Percentiles rank a stretch among this genome's conserved stretches.
Evolutionary conservation across 2,888 invertebrate species (phyloP).

Genomic region (Xylota segnis): DNA sequence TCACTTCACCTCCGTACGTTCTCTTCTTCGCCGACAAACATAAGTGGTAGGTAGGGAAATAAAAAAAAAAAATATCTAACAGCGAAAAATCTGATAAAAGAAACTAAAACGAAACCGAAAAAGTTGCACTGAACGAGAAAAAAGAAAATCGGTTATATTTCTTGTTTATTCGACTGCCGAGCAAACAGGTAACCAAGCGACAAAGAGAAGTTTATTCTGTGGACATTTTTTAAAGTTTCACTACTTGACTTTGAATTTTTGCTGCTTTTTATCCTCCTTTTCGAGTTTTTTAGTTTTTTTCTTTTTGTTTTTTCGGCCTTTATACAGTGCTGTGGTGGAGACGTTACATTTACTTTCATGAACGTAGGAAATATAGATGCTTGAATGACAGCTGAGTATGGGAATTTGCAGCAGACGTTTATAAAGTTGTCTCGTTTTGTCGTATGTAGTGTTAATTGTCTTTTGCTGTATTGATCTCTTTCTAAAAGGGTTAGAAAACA

Average conservation of each 20-base stretch:
- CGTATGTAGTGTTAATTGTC: background rate
- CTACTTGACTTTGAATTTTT: slow-evolving; percentile 6
- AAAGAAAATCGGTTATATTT: slow-evolving; percentile 29
- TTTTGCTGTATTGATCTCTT: background rate
- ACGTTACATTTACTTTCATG: slow-evolving; percentile 49
- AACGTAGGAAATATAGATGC: slow-evolving; percentile 34
- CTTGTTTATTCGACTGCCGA: slow-evolving; percentile 8
- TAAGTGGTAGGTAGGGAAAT: slow-evolving; percentile 51
- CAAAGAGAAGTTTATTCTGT: slow-evolving; percentile 19
- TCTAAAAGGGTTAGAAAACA: background rate
- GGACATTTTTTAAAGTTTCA: slow-evolving; percentile 34
- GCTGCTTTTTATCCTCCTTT: slow-evolving; percentile 3
- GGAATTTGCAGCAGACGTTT: background rate
- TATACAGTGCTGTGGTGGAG: slow-evolving; percentile 29
- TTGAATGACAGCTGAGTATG: slow-evolving; percentile 51
- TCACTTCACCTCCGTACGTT: slow-evolving; percentile 69
- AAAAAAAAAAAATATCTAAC: slow-evolving; percentile 42
- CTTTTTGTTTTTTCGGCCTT: slow-evolving; percentile 5
- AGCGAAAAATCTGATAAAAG: slow-evolving; percentile 54
- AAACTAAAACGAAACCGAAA: slow-evolving; percentile 61
- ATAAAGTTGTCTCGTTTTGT: slow-evolving; percentile 12
- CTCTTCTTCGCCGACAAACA: slow-evolving; percentile 65
- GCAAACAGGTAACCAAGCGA: background rate
- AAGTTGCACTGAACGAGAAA: slow-evolving; percentile 38
- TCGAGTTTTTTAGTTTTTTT: slow-evolving; percentile 4